Percentiles rank a stretch among this genome's conserved stretches.
These are phyloP conservation scores for Caranx ignobilis DNA, from an alignment of 2,113 vertebrate species.

Conservation along the genomic window DNA sequence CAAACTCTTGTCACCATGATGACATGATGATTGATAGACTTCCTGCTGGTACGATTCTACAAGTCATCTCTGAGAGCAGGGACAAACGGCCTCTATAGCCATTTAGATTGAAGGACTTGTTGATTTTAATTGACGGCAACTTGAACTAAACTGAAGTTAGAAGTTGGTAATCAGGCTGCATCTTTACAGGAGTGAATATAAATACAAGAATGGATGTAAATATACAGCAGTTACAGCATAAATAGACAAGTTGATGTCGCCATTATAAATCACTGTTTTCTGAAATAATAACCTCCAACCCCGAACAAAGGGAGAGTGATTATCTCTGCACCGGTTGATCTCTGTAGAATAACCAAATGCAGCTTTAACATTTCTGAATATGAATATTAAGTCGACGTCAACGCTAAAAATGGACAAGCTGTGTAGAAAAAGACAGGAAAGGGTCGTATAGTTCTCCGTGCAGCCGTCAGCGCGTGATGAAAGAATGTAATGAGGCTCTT, in stretches of 20 bases:
- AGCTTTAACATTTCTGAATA: neutral
- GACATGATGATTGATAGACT: too few species aligned
- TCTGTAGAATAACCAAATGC: neutral
- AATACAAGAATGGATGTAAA: neutral
- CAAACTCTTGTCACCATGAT: too few species aligned
- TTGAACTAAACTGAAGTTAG: neutral
- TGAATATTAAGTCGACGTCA: conserved; percentile 7
- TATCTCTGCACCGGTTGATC: neutral
- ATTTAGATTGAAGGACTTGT: neutral
- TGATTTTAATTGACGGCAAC: neutral
- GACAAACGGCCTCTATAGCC: neutral
- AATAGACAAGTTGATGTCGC: too few species aligned
- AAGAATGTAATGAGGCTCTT: conserved; percentile 4
- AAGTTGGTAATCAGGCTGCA: neutral
- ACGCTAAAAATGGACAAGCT: neutral
- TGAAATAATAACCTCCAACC: neutral
- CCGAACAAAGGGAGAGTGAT: neutral
- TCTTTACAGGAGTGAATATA: neutral
- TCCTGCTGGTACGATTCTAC: neutral
- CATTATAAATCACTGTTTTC: neutral
- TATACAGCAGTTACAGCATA: neutral
- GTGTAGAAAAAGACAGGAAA: neutral
- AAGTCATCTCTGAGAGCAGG: neutral
- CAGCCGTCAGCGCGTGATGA: conserved; percentile 4
- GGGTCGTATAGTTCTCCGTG: neutral